Evolutionary conservation across 2,113 vertebrate species (phyloP).

Genomic region (Rhizomys pruinosus): DNA sequence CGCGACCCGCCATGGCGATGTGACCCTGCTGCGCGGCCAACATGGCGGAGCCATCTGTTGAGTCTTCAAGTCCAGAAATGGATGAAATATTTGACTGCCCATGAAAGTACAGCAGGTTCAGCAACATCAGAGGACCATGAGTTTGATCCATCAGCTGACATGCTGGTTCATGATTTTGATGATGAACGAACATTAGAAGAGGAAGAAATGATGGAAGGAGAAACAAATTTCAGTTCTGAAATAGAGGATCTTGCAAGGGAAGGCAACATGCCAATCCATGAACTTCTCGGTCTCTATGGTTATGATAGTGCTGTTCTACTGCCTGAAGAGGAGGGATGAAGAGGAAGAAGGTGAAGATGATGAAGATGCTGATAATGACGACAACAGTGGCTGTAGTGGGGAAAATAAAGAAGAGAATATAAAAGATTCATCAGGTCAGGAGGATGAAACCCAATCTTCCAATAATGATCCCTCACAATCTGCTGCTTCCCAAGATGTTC

Average conservation of each 20-base stretch:
- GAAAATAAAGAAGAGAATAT: slow-evolving; percentile 91
- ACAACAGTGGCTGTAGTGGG: slow-evolving; percentile 94
- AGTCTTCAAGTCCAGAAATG: no score
- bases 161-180: slow-evolving; percentile 99
- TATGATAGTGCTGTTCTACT: slow-evolving; percentile 92
- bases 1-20: slow-evolving; percentile 82
- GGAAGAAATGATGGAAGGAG: slow-evolving; percentile 97
- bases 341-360: slow-evolving; percentile 91
- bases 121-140: slow-evolving; percentile 96
- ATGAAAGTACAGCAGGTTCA: slow-evolving; percentile 95
- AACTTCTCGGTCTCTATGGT: slow-evolving; percentile 96
- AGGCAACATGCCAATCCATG: slow-evolving; percentile 97
- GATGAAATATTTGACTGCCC: no score
- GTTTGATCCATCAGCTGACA: slow-evolving; percentile 97
- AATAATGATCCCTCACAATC: slow-evolving; percentile 91
- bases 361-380: slow-evolving; percentile 93
- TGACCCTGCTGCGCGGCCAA: slow-evolving; percentile 84
- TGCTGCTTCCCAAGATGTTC: slow-evolving; percentile 89
- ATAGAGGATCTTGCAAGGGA: slow-evolving; percentile 98
- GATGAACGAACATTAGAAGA: slow-evolving; percentile 98
- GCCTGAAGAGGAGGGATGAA: slow-evolving; percentile 92
- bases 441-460: slow-evolving; percentile 90
- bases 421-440: slow-evolving; percentile 91
- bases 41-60: no score
- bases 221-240: slow-evolving; percentile 94